Conservation (phyloP, 2,888 invertebrate species). For the Chalcosyrphus nemorum region DNA sequence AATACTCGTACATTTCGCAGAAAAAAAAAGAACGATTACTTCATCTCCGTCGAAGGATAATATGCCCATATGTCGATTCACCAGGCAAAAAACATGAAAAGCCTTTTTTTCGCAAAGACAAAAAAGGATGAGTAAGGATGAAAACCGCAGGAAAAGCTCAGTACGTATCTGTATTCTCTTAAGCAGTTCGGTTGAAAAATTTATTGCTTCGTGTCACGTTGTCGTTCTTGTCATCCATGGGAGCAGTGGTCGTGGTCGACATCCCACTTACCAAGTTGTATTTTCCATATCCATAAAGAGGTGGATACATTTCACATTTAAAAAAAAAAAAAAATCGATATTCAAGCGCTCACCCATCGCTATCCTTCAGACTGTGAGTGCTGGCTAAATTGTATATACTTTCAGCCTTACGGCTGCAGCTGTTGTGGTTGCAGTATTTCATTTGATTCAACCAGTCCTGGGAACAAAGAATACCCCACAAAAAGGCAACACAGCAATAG, state of each 20-base stretch:
- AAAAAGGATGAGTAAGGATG: not conserved
- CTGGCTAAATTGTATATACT: no score
- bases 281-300: constrained; percentile 15
- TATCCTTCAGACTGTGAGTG: constrained; percentile 38
- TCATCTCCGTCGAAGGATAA: not conserved
- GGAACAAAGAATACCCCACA: constrained; percentile 15
- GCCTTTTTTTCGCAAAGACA: no score
- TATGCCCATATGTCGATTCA: not conserved
- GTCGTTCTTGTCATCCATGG: constrained; percentile 21
- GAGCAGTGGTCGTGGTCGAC: not conserved
- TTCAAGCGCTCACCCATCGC: constrained; percentile 23
- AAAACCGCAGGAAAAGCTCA: no score
- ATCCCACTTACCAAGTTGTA: not conserved
- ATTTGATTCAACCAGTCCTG: constrained; percentile 29
- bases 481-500: constrained; percentile 10
- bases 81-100: no score
- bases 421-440: constrained; percentile 47
- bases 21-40: not conserved
- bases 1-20: no score
- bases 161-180: not conserved
- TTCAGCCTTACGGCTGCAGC: not conserved
- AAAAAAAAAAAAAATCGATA: constrained; percentile 36
- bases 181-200: constrained; percentile 15
- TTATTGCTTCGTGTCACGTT: constrained; percentile 41
- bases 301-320: constrained; percentile 49